Evolutionary conservation across 2,888 invertebrate species (phyloP).

Genomic region (Leucoma salicis): DNA sequence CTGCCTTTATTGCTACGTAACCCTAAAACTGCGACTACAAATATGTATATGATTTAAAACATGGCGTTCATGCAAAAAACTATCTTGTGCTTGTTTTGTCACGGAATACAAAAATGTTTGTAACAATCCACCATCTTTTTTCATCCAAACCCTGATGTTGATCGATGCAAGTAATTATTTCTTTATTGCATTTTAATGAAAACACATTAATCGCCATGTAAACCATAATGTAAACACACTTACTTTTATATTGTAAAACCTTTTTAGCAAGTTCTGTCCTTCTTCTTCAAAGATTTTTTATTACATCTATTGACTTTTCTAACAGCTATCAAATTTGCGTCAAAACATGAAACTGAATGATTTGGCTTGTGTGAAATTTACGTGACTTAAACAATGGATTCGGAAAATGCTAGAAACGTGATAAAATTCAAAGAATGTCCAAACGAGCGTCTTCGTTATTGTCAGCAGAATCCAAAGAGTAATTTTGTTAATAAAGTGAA

Average conservation of each 20-base stretch:
- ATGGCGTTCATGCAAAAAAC: slow-evolving; percentile 20
- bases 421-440: slow-evolving; percentile 10
- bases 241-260: too few relatives aligned
- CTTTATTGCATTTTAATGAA: slow-evolving; percentile 32
- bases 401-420: slow-evolving; percentile 15
- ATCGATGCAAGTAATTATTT: slow-evolving; percentile 27
- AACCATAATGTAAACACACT: too few relatives aligned
- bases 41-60: slow-evolving; percentile 18
- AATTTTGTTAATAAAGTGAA: slow-evolving; percentile 17
- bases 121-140: slow-evolving; percentile 37
- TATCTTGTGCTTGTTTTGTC: slow-evolving; percentile 43
- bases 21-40: slow-evolving; percentile 19
- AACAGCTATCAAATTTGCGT: too few relatives aligned
- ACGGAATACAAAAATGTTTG: slow-evolving; percentile 55
- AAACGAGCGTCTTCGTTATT: slow-evolving; percentile 7
- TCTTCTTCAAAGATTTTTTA: too few relatives aligned
- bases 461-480: slow-evolving; percentile 11
- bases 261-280: too few relatives aligned
- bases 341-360: slow-evolving; percentile 5
- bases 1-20: not conserved
- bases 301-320: too few relatives aligned
- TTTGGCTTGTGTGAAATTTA: slow-evolving; percentile 29
- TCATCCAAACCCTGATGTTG: slow-evolving; percentile 23
- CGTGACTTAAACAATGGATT: slow-evolving; percentile 35
- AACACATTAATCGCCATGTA: too few relatives aligned